Evolutionary conservation across 64 coral and sea anemone species (phyloP).

Genomic region (Montipora cactus): DNA sequence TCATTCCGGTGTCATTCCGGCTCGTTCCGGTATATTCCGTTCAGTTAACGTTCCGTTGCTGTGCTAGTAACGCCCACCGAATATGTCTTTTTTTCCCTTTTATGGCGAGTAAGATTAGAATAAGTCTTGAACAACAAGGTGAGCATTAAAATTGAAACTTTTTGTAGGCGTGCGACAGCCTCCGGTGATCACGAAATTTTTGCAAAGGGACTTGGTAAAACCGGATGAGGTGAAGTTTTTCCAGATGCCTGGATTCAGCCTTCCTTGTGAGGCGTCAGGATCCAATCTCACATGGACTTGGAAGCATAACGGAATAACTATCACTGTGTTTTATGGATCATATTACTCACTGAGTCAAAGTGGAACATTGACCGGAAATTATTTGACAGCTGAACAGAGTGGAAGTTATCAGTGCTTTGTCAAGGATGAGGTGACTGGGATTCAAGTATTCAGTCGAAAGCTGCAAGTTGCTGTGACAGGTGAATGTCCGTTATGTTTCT

Average conservation of each 20-base stretch:
- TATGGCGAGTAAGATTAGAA: no score
- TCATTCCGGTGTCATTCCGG: no score
- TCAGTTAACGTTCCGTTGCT: no score
- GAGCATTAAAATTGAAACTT: no score
- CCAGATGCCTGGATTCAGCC: not conserved
- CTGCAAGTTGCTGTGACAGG: slow-evolving; percentile 50
- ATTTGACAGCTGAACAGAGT: slow-evolving; percentile 4
- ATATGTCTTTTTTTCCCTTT: no score
- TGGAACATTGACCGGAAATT: slow-evolving; percentile 8
- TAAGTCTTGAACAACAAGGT: no score
- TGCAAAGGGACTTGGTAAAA: not conserved
- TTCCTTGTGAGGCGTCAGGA: slow-evolving; percentile 16
- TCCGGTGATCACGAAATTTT: slow-evolving; percentile 8
- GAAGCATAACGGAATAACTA: slow-evolving; percentile 16
- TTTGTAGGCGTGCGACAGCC: not conserved
- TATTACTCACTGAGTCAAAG: not conserved
- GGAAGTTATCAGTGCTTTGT: slow-evolving; percentile 71
- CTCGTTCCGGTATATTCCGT: no score
- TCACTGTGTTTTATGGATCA: not conserved
- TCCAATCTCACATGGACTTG: slow-evolving; percentile 21
- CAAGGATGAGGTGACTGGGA: slow-evolving; percentile 9
- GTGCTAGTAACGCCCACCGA: no score
- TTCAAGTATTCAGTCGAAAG: slow-evolving; percentile 61
- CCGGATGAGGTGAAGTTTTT: slow-evolving; percentile 18
- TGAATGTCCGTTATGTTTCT: not conserved